Percentiles rank a stretch among this genome's conserved stretches.
These are phyloP conservation scores for Hirudo medicinalis DNA, from an alignment of 1,140 invertebrate species.

Conservation along the genomic window DNA sequence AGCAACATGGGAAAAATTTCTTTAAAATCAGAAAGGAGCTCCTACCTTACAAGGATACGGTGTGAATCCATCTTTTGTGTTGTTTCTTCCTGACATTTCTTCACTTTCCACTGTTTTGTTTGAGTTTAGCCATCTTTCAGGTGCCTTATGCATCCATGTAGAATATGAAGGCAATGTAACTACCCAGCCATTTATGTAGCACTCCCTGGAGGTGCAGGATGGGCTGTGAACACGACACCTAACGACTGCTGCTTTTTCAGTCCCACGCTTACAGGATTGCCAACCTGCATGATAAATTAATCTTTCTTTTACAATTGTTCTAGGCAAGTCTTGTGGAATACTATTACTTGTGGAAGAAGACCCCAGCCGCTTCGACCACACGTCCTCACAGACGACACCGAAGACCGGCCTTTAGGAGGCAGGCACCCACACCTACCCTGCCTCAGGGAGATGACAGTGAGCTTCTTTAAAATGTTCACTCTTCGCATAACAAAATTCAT, in stretches of 20 bases:
- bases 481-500: too few species aligned
- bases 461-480: constrained; percentile 17
- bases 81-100: background rate
- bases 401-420: constrained; percentile 68
- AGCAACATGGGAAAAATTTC: constrained; percentile 98
- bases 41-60: constrained; percentile 85
- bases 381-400: constrained; percentile 70
- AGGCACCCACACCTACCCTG: constrained; percentile 32
- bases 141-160: too few species aligned
- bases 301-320: too few species aligned
- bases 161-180: too few species aligned
- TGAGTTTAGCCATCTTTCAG: too few species aligned
- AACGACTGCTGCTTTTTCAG: too few species aligned
- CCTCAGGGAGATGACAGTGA: constrained; percentile 36
- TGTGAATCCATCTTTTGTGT: constrained; percentile 40
- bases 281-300: constrained; percentile 45
- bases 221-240: too few species aligned
- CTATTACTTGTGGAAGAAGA: constrained; percentile 99
- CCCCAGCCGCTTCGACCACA: constrained; percentile 77
- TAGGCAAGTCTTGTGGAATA: constrained; percentile 77
- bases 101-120: background rate
- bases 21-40: constrained; percentile 91
- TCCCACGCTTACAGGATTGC: constrained; percentile 22
- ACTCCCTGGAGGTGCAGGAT: too few species aligned
- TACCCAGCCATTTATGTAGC: too few species aligned